Evolutionary conservation across 53 echinoderm and acorn worm species (phyloP).

Genomic region (Patiria pectinifera): DNA sequence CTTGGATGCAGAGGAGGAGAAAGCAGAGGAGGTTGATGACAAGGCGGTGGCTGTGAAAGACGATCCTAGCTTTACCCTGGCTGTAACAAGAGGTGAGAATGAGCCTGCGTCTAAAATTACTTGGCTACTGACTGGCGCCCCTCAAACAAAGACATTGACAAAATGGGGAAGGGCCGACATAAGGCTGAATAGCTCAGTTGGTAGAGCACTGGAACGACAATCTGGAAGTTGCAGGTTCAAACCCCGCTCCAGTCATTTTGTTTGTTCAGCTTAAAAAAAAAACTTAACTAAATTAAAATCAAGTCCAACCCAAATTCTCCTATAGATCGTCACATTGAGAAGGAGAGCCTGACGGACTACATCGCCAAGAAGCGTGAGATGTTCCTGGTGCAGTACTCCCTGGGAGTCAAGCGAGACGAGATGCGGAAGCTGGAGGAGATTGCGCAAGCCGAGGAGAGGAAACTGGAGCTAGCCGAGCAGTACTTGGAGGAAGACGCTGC

Average conservation of each 20-base stretch:
- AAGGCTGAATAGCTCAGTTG: too few relatives aligned
- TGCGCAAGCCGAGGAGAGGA: constrained; percentile 96
- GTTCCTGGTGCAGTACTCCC: constrained; percentile 98
- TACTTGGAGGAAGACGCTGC: constrained; percentile 99
- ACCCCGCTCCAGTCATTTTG: too few relatives aligned
- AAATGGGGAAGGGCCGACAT: too few relatives aligned
- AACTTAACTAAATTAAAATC: not conserved
- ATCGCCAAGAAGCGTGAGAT: constrained; percentile 99
- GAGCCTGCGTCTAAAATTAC: not conserved
- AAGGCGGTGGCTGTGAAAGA: constrained; percentile 97
- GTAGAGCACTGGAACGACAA: too few relatives aligned
- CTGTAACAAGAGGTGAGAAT: constrained; percentile 92
- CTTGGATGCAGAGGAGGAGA: constrained; percentile 84
- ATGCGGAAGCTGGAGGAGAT: constrained; percentile 99
- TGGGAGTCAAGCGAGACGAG: constrained; percentile 98
- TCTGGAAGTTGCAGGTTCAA: too few relatives aligned
- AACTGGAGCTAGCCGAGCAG: constrained; percentile 96
- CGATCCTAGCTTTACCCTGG: constrained; percentile 93
- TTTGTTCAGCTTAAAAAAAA: not conserved
- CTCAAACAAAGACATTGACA: too few relatives aligned
- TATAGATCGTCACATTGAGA: constrained; percentile 95
- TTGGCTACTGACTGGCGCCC: too few relatives aligned
- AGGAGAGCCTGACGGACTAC: constrained; percentile 98
- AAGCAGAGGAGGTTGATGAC: constrained; percentile 81
- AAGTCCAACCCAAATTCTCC: not conserved